Conservation (phyloP, 2,797 vertebrate species). For the Hyperoplus immaculatus region DNA sequence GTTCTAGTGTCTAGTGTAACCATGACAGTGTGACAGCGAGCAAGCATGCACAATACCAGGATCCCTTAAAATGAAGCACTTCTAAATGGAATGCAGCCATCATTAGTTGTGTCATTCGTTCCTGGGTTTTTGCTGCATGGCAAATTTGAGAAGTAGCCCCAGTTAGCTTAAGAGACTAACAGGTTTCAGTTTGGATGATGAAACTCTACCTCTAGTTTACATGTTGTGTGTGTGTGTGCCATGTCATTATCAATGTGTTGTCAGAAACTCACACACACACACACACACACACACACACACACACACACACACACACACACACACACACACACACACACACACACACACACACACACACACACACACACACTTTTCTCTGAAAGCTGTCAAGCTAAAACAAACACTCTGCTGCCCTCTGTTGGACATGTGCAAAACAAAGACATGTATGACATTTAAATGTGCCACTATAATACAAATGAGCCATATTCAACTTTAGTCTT, state of each 20-base stretch:
- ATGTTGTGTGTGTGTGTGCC: not conserved
- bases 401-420: slow-evolving; percentile 82
- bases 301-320: not conserved
- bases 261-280: not conserved
- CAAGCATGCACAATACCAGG: not conserved
- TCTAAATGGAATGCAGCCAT: not conserved
- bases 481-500: not conserved
- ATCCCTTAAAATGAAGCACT: not conserved
- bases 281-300: not conserved
- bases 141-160: not conserved
- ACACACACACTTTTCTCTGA: not conserved
- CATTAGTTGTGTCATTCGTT: not conserved
- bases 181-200: not conserved
- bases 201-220: rapidly evolving
- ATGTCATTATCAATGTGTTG: not conserved
- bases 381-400: slow-evolving; percentile 42
- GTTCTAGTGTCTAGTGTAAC: not conserved
- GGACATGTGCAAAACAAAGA: slow-evolving; percentile 38
- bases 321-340: not conserved
- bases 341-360: slow-evolving; percentile 3
- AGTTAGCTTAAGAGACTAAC: not conserved
- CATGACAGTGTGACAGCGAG: slow-evolving; percentile 3
- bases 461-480: not conserved
- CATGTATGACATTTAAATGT: not conserved
- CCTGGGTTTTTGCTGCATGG: not conserved